Evolutionary conservation across 2,113 vertebrate species (phyloP).

Genomic region (Albula goreensis): DNA sequence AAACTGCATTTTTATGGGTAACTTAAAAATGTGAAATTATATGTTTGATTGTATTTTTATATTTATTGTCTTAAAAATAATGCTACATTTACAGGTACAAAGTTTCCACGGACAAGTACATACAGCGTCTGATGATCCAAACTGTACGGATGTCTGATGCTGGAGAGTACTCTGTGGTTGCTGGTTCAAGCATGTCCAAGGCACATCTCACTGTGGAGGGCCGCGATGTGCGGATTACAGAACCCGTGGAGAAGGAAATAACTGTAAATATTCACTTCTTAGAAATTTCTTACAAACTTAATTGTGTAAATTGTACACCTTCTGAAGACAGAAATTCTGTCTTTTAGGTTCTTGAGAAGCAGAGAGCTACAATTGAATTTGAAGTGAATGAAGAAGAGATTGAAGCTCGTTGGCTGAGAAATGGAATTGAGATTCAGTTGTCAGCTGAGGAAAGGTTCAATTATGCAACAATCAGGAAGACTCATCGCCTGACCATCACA

Average conservation of each 20-base stretch:
- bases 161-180: constrained; percentile 90
- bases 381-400: constrained; percentile 95
- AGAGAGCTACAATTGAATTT: constrained; percentile 89
- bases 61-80: no score
- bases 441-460: constrained; percentile 81
- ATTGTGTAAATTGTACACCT: neutral
- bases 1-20: no score
- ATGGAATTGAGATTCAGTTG: constrained; percentile 89
- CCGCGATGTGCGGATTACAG: constrained; percentile 87
- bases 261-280: constrained; percentile 70
- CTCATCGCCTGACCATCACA: constrained; percentile 89
- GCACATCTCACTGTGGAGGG: constrained; percentile 89
- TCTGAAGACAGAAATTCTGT: neutral
- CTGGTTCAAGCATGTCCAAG: constrained; percentile 87
- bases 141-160: constrained; percentile 87
- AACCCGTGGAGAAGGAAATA: constrained; percentile 74
- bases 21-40: no score
- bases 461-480: constrained; percentile 82
- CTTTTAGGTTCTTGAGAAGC: constrained; percentile 87
- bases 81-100: constrained; percentile 67
- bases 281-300: neutral
- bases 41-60: no score
- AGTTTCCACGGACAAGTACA: constrained; percentile 83
- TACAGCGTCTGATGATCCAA: constrained; percentile 91
- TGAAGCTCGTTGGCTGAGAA: constrained; percentile 90